Evolutionary conservation across 2,888 invertebrate species (phyloP), one percentile per base, ranked within the genome.

Genomic region (Cosmopolites sordidus): DNA sequence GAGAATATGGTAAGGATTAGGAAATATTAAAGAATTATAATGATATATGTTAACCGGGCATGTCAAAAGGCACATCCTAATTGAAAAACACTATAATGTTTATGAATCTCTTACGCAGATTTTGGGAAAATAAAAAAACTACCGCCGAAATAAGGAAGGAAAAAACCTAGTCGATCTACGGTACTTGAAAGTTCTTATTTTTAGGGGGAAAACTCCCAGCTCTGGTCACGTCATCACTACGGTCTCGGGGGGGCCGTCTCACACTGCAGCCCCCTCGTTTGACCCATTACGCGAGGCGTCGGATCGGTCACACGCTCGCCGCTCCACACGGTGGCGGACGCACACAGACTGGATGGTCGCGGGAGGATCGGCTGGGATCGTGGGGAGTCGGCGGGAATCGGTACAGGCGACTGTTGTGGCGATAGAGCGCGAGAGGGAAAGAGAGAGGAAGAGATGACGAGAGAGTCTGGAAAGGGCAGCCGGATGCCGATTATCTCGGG

Each of bases 221-320:
- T 33, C 33, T 14, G 33, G 38, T 49, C 47, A 49, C 38, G 50
- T 54, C 54, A 54, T 54, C 50, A 54, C 50, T 46, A 43, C 29
- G 50, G 46, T 47, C 43, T 50, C 15, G 42, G 43, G 50, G 50
- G 49, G 48, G 40, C 54, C 27, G 42, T 40, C 44, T 27, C 43
- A 44, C 48, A 42, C 30, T 16, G 47, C 46, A 44, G 51, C 50
- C 55, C 55, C 55, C 51, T 51, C 55, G 55, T 47, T 30, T 47
- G 55, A 46, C 51, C 55, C 55, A 55, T 55, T 51, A 51, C 51
- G 56, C 56, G 56, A 51, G 55, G 40, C 40, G 75, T 71, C 72
- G 72, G 72, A 73, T 70, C 72, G 72, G 66, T 71, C 70, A 68
- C 70, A 69, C 71, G 70, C 72, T 67, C 48, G 56, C 49, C 56